A percentile compares a stretch with the other conserved stretches of the same genome.
Conservation (phyloP, 2,888 invertebrate genomes). For the Synergus itoensis region DNA sequence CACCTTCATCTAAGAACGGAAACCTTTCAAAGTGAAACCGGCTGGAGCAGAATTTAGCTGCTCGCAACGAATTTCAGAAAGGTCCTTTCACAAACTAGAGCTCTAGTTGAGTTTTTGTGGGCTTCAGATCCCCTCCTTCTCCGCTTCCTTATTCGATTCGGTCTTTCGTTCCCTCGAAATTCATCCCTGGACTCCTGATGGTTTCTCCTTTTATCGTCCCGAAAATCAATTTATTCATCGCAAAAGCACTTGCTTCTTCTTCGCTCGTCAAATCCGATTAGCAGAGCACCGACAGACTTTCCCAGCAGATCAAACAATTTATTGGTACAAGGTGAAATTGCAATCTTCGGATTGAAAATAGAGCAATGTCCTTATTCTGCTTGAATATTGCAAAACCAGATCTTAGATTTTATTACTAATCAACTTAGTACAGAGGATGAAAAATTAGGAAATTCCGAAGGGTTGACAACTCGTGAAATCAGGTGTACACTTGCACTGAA, state of each 20-base stretch:
- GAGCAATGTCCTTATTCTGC: not conserved
- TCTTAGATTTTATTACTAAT: too few species aligned
- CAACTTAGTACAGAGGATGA: too few species aligned
- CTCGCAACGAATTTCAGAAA: conserved; percentile 59
- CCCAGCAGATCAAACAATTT: not conserved
- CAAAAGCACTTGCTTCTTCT: conserved; percentile 38
- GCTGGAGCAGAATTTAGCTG: conserved; percentile 53
- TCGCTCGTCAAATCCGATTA: conserved; percentile 33
- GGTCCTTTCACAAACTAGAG: conserved; percentile 60
- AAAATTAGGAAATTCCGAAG: too few species aligned
- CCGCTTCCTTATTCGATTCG: conserved; percentile 23
- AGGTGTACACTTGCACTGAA: too few species aligned
- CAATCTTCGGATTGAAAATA: not conserved
- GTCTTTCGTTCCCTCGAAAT: conserved; percentile 27
- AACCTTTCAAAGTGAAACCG: conserved; percentile 57
- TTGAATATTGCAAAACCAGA: not conserved
- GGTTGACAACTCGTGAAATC: too few species aligned
- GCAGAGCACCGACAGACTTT: conserved; percentile 2
- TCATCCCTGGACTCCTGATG: conserved; percentile 30
- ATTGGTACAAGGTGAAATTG: not conserved
- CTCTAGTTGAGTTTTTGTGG: conserved; percentile 56
- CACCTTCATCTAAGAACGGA: conserved; percentile 45
- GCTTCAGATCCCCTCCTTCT: conserved; percentile 46
- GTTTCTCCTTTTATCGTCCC: conserved; percentile 31
- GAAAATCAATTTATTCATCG: conserved; percentile 34